Percentiles rank a stretch among this genome's conserved stretches.
Evolutionary conservation across 2,888 invertebrate genomes (phyloP).

Genomic region (Liposcelis brunnea): DNA sequence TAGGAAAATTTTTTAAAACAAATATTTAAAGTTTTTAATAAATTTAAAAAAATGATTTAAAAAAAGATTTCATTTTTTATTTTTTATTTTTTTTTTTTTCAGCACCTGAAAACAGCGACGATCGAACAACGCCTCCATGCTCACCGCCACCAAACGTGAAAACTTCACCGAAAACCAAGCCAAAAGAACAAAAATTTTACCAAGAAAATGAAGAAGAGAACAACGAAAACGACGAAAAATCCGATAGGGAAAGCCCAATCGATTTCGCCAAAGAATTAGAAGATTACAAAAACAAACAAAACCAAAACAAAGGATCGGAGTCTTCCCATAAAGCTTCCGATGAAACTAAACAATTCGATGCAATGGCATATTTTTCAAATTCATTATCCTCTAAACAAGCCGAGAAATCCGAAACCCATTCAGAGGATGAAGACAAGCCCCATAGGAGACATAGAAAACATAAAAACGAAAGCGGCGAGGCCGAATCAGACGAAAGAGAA

Average conservation of each 20-base stretch:
- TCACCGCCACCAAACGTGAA: too few relatives aligned
- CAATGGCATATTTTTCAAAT: too few relatives aligned
- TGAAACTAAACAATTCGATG: too few relatives aligned
- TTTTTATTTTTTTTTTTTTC: neutral
- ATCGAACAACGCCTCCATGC: too few relatives aligned
- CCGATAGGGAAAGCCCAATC: neutral
- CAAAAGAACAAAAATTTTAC: neutral
- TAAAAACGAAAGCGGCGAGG: too few relatives aligned
- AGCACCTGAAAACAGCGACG: too few relatives aligned
- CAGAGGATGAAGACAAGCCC: conserved; percentile 15
- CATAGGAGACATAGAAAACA: too few relatives aligned
- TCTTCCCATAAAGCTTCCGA: too few relatives aligned
- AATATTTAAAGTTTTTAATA: neutral
- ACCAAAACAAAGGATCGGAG: neutral
- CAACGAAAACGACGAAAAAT: neutral
- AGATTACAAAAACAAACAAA: conserved; percentile 3
- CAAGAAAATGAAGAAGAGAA: neutral
- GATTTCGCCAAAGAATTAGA: conserved; percentile 6
- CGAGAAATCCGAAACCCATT: conserved; percentile 17
- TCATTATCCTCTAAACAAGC: conserved; percentile 11
- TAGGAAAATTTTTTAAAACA: neutral
- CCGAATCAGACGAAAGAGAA: neutral
- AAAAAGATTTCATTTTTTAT: neutral
- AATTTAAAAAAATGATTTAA: neutral
- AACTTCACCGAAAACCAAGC: too few relatives aligned